A percentile compares a stretch with the other conserved stretches of the same genome.
These are phyloP conservation scores for Spea bombifrons DNA, from an alignment of 2,113 vertebrate genomes.

Conservation along the genomic window DNA sequence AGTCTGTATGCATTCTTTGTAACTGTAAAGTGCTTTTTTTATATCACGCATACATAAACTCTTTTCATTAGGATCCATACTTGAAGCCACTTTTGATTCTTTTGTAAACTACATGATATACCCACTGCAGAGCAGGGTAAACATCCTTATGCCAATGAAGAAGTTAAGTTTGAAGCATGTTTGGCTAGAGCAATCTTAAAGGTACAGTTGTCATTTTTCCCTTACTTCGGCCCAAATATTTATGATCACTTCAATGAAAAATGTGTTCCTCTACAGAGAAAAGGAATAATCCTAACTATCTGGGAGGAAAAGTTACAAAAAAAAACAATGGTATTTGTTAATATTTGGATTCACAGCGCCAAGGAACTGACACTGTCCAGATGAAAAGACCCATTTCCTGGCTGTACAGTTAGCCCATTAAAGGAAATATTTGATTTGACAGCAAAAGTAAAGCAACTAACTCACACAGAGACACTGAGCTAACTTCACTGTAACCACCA, in stretches of 20 bases:
- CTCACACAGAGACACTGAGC: conserved; percentile 34
- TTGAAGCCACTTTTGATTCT: no score
- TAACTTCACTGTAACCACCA: background rate
- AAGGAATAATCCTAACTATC: conserved; percentile 63
- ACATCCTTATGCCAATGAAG: background rate
- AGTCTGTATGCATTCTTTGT: no score
- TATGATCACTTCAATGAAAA: conserved; percentile 53
- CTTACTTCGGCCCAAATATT: conserved; percentile 53
- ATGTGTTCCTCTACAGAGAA: conserved; percentile 52
- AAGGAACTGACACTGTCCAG: conserved; percentile 64
- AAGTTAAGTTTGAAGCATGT: conserved; percentile 1
- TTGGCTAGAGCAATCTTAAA: background rate
- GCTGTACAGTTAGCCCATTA: conserved; percentile 65
- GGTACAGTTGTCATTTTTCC: conserved; percentile 19
- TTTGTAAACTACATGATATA: no score
- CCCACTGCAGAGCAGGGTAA: no score
- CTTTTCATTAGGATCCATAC: no score
- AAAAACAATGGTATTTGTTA: conserved; percentile 63
- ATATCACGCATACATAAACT: no score
- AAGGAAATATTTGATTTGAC: conserved; percentile 62
- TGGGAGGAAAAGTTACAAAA: conserved; percentile 55
- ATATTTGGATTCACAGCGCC: conserved; percentile 61
- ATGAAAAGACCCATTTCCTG: conserved; percentile 68
- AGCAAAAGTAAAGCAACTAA: conserved; percentile 49
- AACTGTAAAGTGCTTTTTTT: no score